A percentile compares a stretch with the other conserved stretches of the same genome.
phyloP scores from a whole-genome alignment of 37 sponge, comb jelly and placozoan species.

The Aplysina aerophoba region DNA sequence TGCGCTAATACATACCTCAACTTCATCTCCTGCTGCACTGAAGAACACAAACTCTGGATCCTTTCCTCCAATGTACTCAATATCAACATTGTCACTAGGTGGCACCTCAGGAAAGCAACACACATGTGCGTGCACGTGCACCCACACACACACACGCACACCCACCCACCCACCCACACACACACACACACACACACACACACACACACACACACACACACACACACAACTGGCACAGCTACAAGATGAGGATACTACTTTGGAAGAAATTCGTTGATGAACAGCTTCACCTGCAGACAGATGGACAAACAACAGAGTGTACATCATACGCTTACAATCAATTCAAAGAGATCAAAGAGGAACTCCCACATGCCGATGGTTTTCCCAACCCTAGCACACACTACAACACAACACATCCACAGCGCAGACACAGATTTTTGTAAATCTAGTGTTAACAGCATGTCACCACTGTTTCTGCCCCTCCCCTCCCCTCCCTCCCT shows the following conservation, averaged over 20 bases:
- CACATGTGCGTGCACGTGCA: neutral
- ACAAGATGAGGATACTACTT: slow-evolving; percentile 73
- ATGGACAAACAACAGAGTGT: neutral
- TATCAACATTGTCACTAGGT: slow-evolving; percentile 64
- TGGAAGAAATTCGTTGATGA: slow-evolving; percentile 76
- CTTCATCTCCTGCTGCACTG: slow-evolving; percentile 41
- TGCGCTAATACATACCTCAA: slow-evolving; percentile 39
- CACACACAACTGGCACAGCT: neutral
- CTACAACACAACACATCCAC: no score
- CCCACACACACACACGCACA: neutral
- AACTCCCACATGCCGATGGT: no score
- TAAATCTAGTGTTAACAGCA: no score
- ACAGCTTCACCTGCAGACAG: slow-evolving; percentile 64
- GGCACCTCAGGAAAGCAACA: neutral
- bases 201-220: slow-evolving; percentile 10
- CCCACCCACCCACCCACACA: neutral
- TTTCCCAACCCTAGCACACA: no score
- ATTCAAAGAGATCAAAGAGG: no score
- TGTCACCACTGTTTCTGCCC: no score
- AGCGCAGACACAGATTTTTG: no score
- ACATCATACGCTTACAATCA: no score
- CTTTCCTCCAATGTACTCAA: slow-evolving; percentile 79
- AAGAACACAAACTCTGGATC: slow-evolving; percentile 78
- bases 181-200: slow-evolving; percentile 21
- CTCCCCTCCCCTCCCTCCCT: no score